Conservation (phyloP, 2,113 vertebrate genomes). For the Mormyrus iriodes region DNA sequence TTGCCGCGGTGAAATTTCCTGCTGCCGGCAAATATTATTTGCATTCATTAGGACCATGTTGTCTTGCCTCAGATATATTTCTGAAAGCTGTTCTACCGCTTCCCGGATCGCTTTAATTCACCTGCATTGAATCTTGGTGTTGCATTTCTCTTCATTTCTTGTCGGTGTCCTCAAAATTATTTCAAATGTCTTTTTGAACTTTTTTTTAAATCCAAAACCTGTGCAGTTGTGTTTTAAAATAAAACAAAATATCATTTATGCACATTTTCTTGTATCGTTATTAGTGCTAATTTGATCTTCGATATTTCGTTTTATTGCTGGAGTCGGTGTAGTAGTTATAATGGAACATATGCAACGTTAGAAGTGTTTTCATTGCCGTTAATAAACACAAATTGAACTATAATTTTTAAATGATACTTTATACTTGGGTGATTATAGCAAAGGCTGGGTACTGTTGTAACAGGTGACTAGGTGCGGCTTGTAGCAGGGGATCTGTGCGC, state of each 20-base stretch:
- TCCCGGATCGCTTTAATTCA: background rate
- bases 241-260: background rate
- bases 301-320: background rate
- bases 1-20: slow-evolving; percentile 27
- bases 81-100: slow-evolving; percentile 14
- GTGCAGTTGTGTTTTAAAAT: background rate
- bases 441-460: background rate
- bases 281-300: background rate
- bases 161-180: background rate
- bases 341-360: background rate
- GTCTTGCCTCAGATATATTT: background rate
- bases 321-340: background rate
- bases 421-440: background rate
- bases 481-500: background rate
- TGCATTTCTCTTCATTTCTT: background rate
- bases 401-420: slow-evolving; percentile 23
- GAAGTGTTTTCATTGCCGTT: background rate
- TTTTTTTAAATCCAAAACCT: background rate
- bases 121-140: background rate
- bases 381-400: background rate
- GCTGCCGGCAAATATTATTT: slow-evolving; percentile 18
- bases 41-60: background rate
- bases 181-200: background rate
- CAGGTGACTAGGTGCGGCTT: slow-evolving; percentile 18
- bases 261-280: background rate